Evolutionary conservation across 64 coral and sea anemone genomes (phyloP).

Genomic region (Catalaphyllia jardinei): DNA sequence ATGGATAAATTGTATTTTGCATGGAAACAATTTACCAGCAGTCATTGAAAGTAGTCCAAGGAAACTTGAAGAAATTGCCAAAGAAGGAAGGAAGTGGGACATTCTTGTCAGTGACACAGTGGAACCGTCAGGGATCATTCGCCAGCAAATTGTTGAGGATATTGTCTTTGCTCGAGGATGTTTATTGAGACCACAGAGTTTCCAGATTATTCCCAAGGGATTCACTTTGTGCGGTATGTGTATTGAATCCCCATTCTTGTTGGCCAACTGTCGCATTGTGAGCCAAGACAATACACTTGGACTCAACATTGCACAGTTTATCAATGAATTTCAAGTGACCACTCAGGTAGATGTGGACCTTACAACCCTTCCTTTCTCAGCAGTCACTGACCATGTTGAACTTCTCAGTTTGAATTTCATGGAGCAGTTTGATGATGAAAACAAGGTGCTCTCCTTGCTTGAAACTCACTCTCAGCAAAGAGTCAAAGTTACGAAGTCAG

Average conservation of each 20-base stretch:
- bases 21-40: slow-evolving; percentile 15
- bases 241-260: slow-evolving; percentile 66
- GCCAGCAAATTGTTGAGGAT: slow-evolving; percentile 87
- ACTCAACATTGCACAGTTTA: slow-evolving; percentile 78
- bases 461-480: slow-evolving; percentile 52
- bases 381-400: slow-evolving; percentile 51
- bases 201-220: slow-evolving; percentile 67
- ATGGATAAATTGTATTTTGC: slow-evolving; percentile 24
- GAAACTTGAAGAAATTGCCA: slow-evolving; percentile 66
- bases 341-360: slow-evolving; percentile 90
- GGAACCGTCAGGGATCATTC: slow-evolving; percentile 78
- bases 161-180: slow-evolving; percentile 94
- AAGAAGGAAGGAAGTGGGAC: slow-evolving; percentile 67
- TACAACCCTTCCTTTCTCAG: slow-evolving; percentile 40
- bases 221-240: slow-evolving; percentile 67
- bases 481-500: slow-evolving; percentile 60
- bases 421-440: slow-evolving; percentile 47
- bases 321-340: slow-evolving; percentile 91
- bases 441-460: slow-evolving; percentile 61
- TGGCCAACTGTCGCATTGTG: slow-evolving; percentile 53
- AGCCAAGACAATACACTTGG: slow-evolving; percentile 70
- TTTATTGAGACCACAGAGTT: slow-evolving; percentile 49
- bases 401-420: slow-evolving; percentile 77
- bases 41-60: slow-evolving; percentile 15
- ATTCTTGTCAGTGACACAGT: slow-evolving; percentile 72